phyloP scores from a whole-genome alignment of 2,113 vertebrate genomes.

The Clarias gariepinus region DNA sequence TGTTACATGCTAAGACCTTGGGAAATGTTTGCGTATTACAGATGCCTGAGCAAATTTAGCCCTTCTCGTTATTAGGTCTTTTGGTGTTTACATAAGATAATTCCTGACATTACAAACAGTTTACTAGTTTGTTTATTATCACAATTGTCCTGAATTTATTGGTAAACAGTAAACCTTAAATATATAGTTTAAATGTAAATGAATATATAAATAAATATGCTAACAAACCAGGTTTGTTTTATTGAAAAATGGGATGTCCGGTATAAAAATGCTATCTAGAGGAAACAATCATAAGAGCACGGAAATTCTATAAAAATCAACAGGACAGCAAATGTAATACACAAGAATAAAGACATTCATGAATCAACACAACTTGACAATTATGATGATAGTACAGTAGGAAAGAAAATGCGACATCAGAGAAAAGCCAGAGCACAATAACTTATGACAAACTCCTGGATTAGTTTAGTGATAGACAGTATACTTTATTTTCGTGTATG shows the following conservation, averaged over 20 bases:
- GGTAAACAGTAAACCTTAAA: background rate
- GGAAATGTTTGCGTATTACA: background rate
- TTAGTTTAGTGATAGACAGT: background rate
- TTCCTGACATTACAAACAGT: background rate
- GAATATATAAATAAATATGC: too few species aligned
- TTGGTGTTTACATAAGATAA: background rate
- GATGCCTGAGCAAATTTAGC: background rate
- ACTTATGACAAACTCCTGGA: background rate
- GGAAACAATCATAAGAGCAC: background rate
- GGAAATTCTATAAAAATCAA: background rate
- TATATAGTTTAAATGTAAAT: too few species aligned
- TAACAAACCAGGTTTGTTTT: too few species aligned
- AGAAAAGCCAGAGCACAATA: background rate
- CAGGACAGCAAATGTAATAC: background rate
- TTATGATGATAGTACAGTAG: background rate
- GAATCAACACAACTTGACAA: background rate
- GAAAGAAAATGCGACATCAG: background rate
- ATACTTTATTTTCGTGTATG: background rate
- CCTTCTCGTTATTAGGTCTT: background rate
- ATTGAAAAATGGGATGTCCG: background rate
- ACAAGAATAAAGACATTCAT: background rate
- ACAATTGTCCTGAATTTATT: background rate
- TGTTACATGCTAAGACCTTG: background rate
- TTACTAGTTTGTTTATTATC: background rate
- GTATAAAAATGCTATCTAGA: background rate